phyloP scores from a whole-genome alignment of 2,797 vertebrate genomes.

The Antennarius maculatus region DNA sequence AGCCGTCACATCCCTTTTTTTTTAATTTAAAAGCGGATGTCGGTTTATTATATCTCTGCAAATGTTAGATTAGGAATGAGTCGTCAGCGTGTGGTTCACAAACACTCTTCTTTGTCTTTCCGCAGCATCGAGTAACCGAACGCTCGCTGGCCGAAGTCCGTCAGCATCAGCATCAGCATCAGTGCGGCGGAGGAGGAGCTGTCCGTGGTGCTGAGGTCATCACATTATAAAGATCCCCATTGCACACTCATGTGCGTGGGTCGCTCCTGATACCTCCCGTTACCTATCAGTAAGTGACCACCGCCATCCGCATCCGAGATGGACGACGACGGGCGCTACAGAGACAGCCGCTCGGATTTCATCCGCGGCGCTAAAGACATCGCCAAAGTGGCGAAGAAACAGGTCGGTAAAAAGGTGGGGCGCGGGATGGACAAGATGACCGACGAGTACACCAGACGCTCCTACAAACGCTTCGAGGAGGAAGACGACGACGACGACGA shows the following conservation, averaged over 20 bases:
- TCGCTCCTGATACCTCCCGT: constrained; percentile 66
- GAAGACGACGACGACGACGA: constrained; percentile 93
- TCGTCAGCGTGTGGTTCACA: constrained; percentile 22
- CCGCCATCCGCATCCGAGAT: constrained; percentile 71
- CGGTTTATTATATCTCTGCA: not conserved
- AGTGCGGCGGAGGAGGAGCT: constrained; percentile 54
- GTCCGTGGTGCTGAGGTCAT: constrained; percentile 67
- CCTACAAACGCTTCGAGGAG: constrained; percentile 94
- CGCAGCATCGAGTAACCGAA: constrained; percentile 44
- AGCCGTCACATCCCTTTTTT: constrained; percentile 30
- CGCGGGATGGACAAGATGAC: constrained; percentile 88
- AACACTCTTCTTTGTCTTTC: constrained; percentile 41
- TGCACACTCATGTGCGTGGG: constrained; percentile 71
- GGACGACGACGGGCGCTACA: constrained; percentile 91
- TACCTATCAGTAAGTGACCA: constrained; percentile 50
- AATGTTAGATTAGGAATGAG: constrained; percentile 12
- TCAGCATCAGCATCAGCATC: constrained; percentile 10
- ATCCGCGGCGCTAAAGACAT: constrained; percentile 97
- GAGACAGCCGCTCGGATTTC: constrained; percentile 90
- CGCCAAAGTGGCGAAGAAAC: constrained; percentile 94
- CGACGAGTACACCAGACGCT: constrained; percentile 94
- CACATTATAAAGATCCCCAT: constrained; percentile 32
- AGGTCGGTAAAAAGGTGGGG: constrained; percentile 91
- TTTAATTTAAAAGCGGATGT: constrained; percentile 8
- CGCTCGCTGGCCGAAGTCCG: constrained; percentile 15